phyloP scores from a whole-genome alignment of 1,140 invertebrate species.

The Cydia fagiglandana region DNA sequence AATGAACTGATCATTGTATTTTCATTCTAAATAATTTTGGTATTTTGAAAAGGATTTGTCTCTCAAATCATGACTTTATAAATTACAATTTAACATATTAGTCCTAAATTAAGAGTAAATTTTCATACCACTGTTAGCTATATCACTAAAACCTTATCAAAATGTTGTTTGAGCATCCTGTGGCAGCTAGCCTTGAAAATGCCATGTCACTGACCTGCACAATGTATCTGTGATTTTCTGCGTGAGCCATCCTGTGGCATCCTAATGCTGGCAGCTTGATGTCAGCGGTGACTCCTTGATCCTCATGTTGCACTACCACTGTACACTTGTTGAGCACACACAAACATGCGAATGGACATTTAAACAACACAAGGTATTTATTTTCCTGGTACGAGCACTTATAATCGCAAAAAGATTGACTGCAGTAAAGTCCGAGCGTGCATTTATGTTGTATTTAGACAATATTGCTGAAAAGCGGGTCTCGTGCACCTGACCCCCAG shows the following conservation, averaged over 20 bases:
- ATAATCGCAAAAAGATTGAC: background rate
- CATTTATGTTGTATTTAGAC: conserved; percentile 7
- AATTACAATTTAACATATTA: background rate
- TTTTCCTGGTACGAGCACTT: background rate
- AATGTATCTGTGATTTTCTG: conserved; percentile 81
- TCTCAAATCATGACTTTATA: background rate
- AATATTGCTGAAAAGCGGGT: conserved; percentile 20
- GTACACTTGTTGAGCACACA: conserved; percentile 35
- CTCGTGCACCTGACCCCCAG: conserved; percentile 52
- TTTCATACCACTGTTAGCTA: background rate
- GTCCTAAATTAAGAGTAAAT: background rate
- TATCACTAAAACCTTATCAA: conserved; percentile 19
- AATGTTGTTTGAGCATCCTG: conserved; percentile 20
- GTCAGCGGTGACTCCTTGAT: conserved; percentile 38
- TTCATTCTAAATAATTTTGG: too few relatives aligned
- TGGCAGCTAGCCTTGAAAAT: conserved; percentile 26
- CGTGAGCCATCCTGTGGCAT: conserved; percentile 78
- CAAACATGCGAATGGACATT: conserved; percentile 23
- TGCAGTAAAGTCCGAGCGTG: conserved; percentile 6
- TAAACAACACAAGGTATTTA: background rate
- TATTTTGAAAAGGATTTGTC: too few relatives aligned
- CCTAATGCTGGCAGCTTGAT: conserved; percentile 51
- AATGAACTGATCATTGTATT: too few relatives aligned
- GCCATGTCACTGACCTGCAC: conserved; percentile 71
- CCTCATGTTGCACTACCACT: conserved; percentile 39